Conservation (phyloP, 2,113 vertebrate genomes). For the Procavia capensis region DNA sequence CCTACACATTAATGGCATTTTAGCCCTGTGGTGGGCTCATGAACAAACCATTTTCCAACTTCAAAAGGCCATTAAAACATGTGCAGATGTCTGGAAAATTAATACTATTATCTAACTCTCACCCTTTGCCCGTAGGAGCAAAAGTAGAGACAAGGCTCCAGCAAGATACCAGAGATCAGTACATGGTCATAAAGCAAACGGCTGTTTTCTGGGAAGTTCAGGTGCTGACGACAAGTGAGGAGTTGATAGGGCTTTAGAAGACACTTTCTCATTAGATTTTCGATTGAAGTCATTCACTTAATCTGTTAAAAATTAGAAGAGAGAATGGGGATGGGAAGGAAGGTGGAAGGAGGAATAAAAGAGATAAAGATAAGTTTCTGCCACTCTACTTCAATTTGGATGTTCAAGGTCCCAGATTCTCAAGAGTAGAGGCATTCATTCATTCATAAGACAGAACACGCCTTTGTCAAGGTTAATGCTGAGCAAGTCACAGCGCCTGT, state of each 20-base stretch:
- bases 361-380: slow-evolving; percentile 63
- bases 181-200: slow-evolving; percentile 76
- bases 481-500: slow-evolving; percentile 72
- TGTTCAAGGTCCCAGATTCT: slow-evolving; percentile 74
- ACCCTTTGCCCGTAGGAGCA: slow-evolving; percentile 87
- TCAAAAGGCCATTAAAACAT: slow-evolving; percentile 90
- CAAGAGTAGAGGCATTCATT: slow-evolving; percentile 66
- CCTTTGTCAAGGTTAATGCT: slow-evolving; percentile 81
- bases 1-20: slow-evolving; percentile 87
- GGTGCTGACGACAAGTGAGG: slow-evolving; percentile 55
- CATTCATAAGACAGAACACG: slow-evolving; percentile 68
- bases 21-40: slow-evolving; percentile 88
- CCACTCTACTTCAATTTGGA: slow-evolving; percentile 67
- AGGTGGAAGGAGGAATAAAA: slow-evolving; percentile 22
- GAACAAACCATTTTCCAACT: slow-evolving; percentile 85
- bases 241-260: slow-evolving; percentile 53
- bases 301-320: slow-evolving; percentile 75
- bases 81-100: slow-evolving; percentile 91
- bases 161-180: slow-evolving; percentile 86
- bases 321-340: neutral
- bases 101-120: slow-evolving; percentile 89
- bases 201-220: slow-evolving; percentile 71
- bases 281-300: slow-evolving; percentile 77
- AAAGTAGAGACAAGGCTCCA: slow-evolving; percentile 82
- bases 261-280: slow-evolving; percentile 65